Base-by-base conservation (phyloP, 2,797 vertebrate genomes). In the Clarias pachynema region DNA sequence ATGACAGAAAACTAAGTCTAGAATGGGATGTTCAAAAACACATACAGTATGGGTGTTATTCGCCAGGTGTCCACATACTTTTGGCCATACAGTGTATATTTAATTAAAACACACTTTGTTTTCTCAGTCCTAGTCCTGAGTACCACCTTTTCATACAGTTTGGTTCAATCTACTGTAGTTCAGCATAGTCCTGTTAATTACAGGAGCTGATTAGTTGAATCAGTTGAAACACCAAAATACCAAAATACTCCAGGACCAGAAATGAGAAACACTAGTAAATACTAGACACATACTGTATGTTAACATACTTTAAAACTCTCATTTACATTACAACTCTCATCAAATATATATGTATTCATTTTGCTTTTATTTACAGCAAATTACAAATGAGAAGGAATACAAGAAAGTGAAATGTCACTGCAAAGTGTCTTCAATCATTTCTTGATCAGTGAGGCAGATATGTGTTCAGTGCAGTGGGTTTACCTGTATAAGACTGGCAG, bases 401-500 rank as follows among this genome's bases (percentile, higher is more conserved):
- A 79, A 79, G 3, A 77, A 77, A 77, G 1, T 22, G 16, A 77
- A 77, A 77, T 59, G n/a, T 29, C 44, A 75, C 44, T 29, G 44
- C 44, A 74, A 15, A 56, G 26, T 65, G 12, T 31, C 53, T 22
- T 57, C 53, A 56, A 20, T 77, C 26, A 77, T 77, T 77, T 77
- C 53, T 77, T 77, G 49, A 60, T 60, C 4, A 60, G 29, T 16
- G 10, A 60, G 10, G 16, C n/a, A 74, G n/a, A 56, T 79, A 15
- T 65, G 49, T 34, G 37, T 24, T 24, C 4, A 63, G 12, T 73
- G 49, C 9, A 72, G 73, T 40, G 53, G 88, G 87, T 91, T 95
- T 96, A 99, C 98, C 97, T 99, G 98, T 92, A 99, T 98, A 91
- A 99, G 97, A 89, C 97, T 97, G 91, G 98, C 98, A 3, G 98